Evolutionary conservation across 2,888 invertebrate genomes (phyloP).

Genomic region (Drosophila niveifrons): DNA sequence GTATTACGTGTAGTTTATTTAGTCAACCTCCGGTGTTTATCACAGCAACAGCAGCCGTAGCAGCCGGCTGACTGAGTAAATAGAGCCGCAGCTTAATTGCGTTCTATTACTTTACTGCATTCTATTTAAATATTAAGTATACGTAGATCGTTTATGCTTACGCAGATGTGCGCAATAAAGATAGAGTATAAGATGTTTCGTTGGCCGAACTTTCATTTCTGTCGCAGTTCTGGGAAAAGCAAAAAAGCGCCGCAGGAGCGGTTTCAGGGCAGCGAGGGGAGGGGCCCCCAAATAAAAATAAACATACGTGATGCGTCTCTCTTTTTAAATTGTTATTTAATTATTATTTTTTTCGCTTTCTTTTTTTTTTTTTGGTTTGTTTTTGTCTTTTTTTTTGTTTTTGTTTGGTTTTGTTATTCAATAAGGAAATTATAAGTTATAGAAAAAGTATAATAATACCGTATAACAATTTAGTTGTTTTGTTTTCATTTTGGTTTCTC

Average conservation of each 20-base stretch:
- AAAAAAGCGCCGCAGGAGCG: not conserved
- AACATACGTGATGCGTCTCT: not conserved
- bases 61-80: conserved; percentile 19
- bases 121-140: conserved; percentile 30
- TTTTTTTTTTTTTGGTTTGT: conserved; percentile 39
- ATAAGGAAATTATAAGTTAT: conserved; percentile 84
- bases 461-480: conserved; percentile 83
- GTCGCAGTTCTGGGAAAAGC: conserved; percentile 4
- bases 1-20: conserved; percentile 10
- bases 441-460: conserved; percentile 85
- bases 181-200: not conserved
- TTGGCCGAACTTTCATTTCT: conserved; percentile 6
- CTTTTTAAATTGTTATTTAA: conserved; percentile 78
- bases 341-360: conserved; percentile 63
- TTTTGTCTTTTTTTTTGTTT: conserved; percentile 42
- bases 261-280: no score
- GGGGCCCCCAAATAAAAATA: not conserved
- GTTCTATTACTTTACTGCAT: conserved; percentile 24
- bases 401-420: conserved; percentile 72
- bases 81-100: conserved; percentile 26
- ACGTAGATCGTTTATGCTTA: conserved; percentile 12
- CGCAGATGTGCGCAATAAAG: conserved; percentile 16
- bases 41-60: conserved; percentile 13
- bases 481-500: conserved; percentile 40
- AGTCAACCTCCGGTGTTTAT: conserved; percentile 39